Conservation (phyloP, 2,797 vertebrate genomes). For the Halcyon chelicuti region DNA sequence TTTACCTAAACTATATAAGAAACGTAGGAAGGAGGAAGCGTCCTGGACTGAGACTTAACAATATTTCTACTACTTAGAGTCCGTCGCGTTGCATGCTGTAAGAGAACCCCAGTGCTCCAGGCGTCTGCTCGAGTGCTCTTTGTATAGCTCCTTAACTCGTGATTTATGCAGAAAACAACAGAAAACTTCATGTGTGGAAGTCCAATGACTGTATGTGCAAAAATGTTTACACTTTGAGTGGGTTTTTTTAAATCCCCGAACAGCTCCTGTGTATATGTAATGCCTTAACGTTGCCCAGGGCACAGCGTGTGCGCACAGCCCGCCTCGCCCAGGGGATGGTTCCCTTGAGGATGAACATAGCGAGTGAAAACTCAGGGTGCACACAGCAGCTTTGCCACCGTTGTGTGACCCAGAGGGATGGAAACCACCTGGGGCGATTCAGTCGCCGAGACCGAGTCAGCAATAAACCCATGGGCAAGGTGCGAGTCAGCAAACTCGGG, state of each 20-base stretch:
- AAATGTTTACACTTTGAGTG: conserved; percentile 5
- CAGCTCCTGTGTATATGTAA: conserved; percentile 21
- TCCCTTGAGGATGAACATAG: neutral
- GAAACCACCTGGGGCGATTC: neutral
- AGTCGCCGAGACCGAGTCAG: conserved; percentile 54
- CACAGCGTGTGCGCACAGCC: neutral
- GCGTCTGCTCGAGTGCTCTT: conserved; percentile 27
- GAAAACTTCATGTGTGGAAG: neutral
- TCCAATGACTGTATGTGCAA: neutral
- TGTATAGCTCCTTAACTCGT: conserved; percentile 57
- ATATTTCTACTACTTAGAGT: conserved; percentile 49
- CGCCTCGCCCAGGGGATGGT: neutral
- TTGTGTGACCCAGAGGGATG: neutral
- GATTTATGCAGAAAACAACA: conserved; percentile 53
- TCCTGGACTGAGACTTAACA: conserved; percentile 16
- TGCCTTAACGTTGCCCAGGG: conserved; percentile 46
- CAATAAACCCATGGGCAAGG: conserved; percentile 65
- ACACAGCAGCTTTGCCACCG: neutral
- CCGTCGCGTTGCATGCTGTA: conserved; percentile 67
- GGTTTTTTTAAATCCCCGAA: neutral
- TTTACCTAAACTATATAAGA: conserved; percentile 39
- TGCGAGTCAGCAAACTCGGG: neutral
- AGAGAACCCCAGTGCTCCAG: conserved; percentile 58
- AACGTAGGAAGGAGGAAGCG: neutral
- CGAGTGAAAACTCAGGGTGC: neutral